These are phyloP conservation scores for Drosophila rhopaloa DNA, from an alignment of 1,140 invertebrate genomes.

Conservation along the genomic window DNA sequence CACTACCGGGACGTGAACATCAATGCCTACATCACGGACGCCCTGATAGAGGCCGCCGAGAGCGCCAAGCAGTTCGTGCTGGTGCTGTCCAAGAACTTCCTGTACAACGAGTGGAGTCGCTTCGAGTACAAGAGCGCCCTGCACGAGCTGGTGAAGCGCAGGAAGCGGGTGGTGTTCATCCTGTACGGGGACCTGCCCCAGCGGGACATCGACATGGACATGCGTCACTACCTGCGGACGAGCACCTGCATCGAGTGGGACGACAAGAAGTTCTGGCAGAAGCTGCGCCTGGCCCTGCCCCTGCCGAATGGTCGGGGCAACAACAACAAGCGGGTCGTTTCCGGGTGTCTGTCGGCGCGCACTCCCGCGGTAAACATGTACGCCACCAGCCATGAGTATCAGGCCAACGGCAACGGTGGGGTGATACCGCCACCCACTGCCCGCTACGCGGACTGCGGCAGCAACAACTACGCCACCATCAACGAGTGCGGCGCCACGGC, in stretches of 20 bases:
- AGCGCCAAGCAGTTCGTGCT: conserved; percentile 95
- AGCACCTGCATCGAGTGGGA: conserved; percentile 96
- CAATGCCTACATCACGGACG: conserved; percentile 93
- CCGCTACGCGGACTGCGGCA: conserved; percentile 69
- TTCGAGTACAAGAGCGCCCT: conserved; percentile 97
- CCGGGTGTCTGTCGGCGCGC: conserved; percentile 55
- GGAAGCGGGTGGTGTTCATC: conserved; percentile 93
- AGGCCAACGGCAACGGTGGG: conserved; percentile 34
- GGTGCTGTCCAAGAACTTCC: conserved; percentile 95
- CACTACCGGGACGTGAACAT: conserved; percentile 95
- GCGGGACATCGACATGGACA: conserved; percentile 94
- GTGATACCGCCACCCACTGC: conserved; percentile 32
- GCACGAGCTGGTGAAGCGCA: conserved; percentile 94
- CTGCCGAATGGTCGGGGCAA: conserved; percentile 86
- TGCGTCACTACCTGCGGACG: conserved; percentile 94
- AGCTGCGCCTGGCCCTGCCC: conserved; percentile 93
- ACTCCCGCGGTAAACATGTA: conserved; percentile 87
- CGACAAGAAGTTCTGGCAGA: conserved; percentile 97
- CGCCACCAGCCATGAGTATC: conserved; percentile 85
- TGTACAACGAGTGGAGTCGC: conserved; percentile 96
- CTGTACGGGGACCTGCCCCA: conserved; percentile 93
- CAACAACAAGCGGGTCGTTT: conserved; percentile 59
- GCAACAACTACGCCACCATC: conserved; percentile 83
- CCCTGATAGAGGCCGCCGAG: conserved; percentile 95
- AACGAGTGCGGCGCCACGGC: conserved; percentile 64